Evolutionary conservation across 2,113 vertebrate genomes (phyloP), one percentile per base, ranked within the genome.

Genomic region (Pteropus alecto): DNA sequence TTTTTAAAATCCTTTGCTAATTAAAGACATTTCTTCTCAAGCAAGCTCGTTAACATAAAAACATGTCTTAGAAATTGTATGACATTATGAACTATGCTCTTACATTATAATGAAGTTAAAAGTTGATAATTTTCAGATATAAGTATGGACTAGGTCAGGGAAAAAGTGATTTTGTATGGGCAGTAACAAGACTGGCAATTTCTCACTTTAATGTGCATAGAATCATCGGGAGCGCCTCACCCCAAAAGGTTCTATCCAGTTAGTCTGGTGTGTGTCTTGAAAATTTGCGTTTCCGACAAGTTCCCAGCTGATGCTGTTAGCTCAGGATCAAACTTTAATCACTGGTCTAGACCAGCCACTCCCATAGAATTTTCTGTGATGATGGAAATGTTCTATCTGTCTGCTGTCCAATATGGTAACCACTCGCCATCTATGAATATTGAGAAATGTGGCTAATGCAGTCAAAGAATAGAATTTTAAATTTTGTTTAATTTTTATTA

Each of bases 21-120:
- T 89, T 87, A 77, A 95, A 79, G 48, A 21, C 13, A n/a, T 94
- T 94, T 92, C 74, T 91, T 86, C 22, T 67, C 71, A 93, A 60
- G 54, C 41, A 83, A 38, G 26, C 33, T 65, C 71, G 30, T 7
- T 86, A 61, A 73, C 33, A 56, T 51, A 78, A 54, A 96, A 92
- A 56, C 35, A 19, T 13, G 33, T 43, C 51, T 68, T 86, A 90
- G 33, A 68, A 67, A 87, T 78, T 73, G 48, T 65, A 16, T n/a
- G 33, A 77, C 56, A 73, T 2, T 13, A 38, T 61, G 33, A 85
- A 58, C n/a, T 85, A 35, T 89, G 68, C 48, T 67, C 22, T 91
- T 93, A 48, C 11, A 35, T 61, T 83, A 68, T 35, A 63, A 4
- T 87, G 48, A 38, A 79, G 70, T 38, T 90, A n/a, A 68, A 83